Percentiles rank a stretch among this genome's conserved stretches.
These are phyloP conservation scores for Odobenus rosmarus DNA, from an alignment of 2,113 vertebrate genomes.

Conservation along the genomic window DNA sequence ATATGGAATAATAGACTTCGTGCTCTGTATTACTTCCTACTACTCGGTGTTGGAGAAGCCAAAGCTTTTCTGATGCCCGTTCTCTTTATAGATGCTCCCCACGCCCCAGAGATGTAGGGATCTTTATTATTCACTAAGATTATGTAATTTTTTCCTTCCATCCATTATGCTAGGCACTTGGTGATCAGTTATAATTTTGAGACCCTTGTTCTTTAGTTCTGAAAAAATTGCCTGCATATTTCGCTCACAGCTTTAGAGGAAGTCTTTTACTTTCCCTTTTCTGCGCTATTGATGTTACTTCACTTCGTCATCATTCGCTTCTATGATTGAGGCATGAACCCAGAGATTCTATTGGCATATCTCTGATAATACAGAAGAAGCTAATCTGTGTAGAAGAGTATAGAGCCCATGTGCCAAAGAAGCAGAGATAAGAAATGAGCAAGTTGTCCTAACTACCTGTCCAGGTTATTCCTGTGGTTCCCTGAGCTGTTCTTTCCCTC, in stretches of 20 bases:
- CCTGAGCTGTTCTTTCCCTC: neutral
- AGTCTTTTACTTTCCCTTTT: neutral
- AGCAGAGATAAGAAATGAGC: neutral
- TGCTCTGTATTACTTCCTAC: neutral
- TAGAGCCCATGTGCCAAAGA: neutral
- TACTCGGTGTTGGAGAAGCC: neutral
- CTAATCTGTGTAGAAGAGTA: neutral
- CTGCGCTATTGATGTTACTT: neutral
- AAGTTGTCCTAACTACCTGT: neutral
- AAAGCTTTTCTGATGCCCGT: neutral
- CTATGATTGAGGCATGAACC: neutral
- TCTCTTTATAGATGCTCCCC: neutral
- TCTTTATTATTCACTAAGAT: neutral
- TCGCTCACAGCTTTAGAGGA: neutral
- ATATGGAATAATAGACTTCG: neutral
- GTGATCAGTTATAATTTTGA: neutral
- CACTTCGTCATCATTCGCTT: neutral
- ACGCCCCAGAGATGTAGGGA: neutral
- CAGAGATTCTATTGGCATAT: neutral
- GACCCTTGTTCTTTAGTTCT: neutral
- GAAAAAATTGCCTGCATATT: neutral
- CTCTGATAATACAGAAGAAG: neutral
- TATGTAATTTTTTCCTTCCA: neutral
- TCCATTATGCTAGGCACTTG: neutral
- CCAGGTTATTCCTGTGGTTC: neutral